Evolutionary conservation across 1,140 invertebrate genomes (phyloP), one percentile per base, ranked within the genome.

Genomic region (Andricus grossulariae): DNA sequence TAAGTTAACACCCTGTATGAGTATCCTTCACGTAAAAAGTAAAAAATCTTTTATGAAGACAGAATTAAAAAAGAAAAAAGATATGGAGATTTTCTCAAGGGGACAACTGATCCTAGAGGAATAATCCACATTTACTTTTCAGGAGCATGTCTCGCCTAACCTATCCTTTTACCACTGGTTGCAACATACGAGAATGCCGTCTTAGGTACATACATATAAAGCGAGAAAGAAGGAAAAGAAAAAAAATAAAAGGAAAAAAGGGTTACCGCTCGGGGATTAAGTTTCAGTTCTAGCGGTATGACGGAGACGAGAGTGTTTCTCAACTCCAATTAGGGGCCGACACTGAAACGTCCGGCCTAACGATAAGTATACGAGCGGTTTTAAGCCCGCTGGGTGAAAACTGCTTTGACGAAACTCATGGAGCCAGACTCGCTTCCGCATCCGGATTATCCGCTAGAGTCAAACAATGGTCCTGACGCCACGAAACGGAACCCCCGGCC

Each of bases 281-380:
- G 21, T 66, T 66, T 66, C 57, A 66, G 12, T 66, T n/a, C 25
- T 66, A 32, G 55, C 15, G 21, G 54, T 19, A 21, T 25, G 21
- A 13, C 12, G 21, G 11, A 16, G 57, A 66, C 18, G 49, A 49
- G 49, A 49, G 50, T 54, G 51, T 78, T 72, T 71, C 72, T 70
- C 74, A 81, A 81, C 73, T 81, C 77, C 76, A 81, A 81, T 81
- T 81, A 81, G 80, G 66, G 77, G 74, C 71, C 66, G 50, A 50
- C 55, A 76, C 77, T 81, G 25, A 66, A 66, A 66, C 57, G 57
- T 66, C 57, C 57, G 57, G 57, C 21, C 57, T 66, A 81, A 79
- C 71, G 75, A 81, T 78, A 79, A 81, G 77, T 77, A 77, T 66
- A 57, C 72, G 70, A 74, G 71, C 75, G 21, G 39, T 52, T 77